Percentiles rank a stretch among this genome's conserved stretches.
phyloP scores from a whole-genome alignment of 2,888 invertebrate genomes.

The Pherbina coryleti region DNA sequence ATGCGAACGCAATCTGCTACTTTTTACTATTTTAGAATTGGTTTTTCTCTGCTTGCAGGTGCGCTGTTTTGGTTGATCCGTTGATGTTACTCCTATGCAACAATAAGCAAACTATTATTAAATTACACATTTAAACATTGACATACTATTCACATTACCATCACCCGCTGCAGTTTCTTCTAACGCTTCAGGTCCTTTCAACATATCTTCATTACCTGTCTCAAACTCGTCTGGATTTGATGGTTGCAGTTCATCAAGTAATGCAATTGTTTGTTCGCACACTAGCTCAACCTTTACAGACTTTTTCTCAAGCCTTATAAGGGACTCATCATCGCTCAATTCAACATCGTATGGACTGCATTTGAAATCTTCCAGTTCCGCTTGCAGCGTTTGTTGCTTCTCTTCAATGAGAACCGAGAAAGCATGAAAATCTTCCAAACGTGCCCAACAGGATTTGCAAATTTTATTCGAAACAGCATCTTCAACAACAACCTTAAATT shows the following conservation, averaged over 20 bases:
- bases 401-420: constrained; percentile 47
- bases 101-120: background rate
- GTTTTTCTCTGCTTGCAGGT: background rate
- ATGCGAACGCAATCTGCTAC: background rate
- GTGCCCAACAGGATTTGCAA: constrained; percentile 48
- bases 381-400: constrained; percentile 45
- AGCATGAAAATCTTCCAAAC: constrained; percentile 48
- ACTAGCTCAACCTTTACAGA: background rate
- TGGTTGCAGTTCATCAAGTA: background rate
- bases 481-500: constrained; percentile 32
- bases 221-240: background rate
- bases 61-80: background rate
- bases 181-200: background rate
- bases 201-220: background rate
- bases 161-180: background rate
- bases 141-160: background rate
- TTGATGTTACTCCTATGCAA: background rate
- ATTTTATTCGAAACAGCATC: constrained; percentile 41
- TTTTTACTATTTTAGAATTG: background rate
- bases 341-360: background rate
- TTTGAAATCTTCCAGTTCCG: background rate
- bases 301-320: background rate
- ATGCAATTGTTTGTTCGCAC: background rate
- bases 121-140: background rate
- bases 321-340: background rate